These are phyloP conservation scores for Balearica regulorum DNA, from an alignment of 2,797 vertebrate genomes.

Conservation along the genomic window DNA sequence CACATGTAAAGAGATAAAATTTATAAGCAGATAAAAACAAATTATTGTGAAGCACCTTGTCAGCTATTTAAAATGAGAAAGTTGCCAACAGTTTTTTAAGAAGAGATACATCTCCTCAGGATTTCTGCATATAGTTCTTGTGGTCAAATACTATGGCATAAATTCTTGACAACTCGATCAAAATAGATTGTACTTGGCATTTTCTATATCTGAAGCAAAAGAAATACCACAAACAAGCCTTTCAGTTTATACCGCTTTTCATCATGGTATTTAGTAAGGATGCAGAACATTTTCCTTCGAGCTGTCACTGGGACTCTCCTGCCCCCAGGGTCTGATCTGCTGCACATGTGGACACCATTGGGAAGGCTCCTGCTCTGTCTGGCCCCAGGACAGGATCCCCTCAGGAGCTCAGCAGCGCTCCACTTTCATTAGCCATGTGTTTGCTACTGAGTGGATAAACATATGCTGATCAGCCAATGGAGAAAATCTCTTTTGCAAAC, in stretches of 20 bases:
- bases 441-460: neutral
- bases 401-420: neutral
- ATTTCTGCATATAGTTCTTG: neutral
- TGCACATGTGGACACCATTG: neutral
- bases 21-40: conserved; percentile 16
- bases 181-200: neutral
- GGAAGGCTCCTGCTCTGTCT: neutral
- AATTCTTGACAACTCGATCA: neutral
- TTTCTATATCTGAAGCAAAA: neutral
- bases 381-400: neutral
- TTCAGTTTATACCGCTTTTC: neutral
- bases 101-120: neutral
- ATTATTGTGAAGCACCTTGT: neutral
- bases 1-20: neutral
- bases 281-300: neutral
- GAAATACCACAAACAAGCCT: neutral
- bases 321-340: neutral
- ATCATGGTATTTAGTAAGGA: neutral
- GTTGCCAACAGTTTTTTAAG: neutral
- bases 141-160: neutral
- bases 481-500: neutral
- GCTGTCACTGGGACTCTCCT: neutral
- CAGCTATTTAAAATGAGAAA: conserved; percentile 5
- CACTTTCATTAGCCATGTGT: neutral
- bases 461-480: neutral